phyloP scores from a whole-genome alignment of 2,888 invertebrate species.

The Dynastes hyllus region DNA sequence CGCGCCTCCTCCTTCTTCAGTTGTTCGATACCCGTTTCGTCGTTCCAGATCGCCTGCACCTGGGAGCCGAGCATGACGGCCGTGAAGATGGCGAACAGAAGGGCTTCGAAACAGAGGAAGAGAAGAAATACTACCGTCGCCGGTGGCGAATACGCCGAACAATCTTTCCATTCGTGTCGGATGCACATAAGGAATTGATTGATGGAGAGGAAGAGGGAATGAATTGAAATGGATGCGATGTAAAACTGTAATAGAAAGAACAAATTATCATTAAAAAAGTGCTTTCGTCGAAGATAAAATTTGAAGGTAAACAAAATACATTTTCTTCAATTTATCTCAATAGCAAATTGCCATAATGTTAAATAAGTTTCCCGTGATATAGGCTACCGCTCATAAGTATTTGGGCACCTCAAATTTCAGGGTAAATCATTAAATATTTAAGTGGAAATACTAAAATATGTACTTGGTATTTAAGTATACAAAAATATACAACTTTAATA shows the following conservation, averaged over 20 bases:
- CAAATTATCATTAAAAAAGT: neutral
- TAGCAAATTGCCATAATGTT: no score
- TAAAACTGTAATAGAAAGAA: slow-evolving; percentile 84
- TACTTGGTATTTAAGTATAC: no score
- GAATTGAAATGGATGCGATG: slow-evolving; percentile 96
- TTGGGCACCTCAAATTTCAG: no score
- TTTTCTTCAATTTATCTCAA: no score
- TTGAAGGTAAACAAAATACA: no score
- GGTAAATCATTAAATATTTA: no score
- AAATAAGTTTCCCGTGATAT: no score
- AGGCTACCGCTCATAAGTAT: no score
- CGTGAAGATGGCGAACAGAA: slow-evolving; percentile 98
- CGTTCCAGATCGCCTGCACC: slow-evolving; percentile 97
- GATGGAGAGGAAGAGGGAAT: slow-evolving; percentile 92
- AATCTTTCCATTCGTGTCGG: slow-evolving; percentile 95
- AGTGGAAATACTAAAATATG: no score
- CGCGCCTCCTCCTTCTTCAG: slow-evolving; percentile 95
- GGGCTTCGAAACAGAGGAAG: slow-evolving; percentile 93
- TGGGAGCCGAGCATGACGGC: slow-evolving; percentile 98
- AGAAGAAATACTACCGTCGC: slow-evolving; percentile 94
- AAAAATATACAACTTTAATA: no score
- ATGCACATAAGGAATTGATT: slow-evolving; percentile 97
- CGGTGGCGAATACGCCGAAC: slow-evolving; percentile 94
- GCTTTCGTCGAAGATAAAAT: no score
- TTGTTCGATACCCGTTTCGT: slow-evolving; percentile 99